A percentile compares a stretch with the other conserved stretches of the same genome.
These are phyloP conservation scores for Darevskia nairensis DNA, from an alignment of 2,797 vertebrate species.

Conservation along the genomic window DNA sequence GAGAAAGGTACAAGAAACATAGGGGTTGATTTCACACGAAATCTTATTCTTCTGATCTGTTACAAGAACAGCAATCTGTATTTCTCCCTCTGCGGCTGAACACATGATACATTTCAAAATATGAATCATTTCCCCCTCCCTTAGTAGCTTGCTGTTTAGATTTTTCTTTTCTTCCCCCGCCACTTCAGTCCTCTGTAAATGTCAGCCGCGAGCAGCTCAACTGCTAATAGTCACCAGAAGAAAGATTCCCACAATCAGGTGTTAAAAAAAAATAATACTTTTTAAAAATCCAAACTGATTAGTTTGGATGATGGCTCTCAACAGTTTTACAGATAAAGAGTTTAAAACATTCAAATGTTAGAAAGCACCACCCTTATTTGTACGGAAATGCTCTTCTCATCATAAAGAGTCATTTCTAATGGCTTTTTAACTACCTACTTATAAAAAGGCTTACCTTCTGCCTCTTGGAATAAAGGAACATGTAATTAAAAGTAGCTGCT, in stretches of 20 bases:
- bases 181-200: conserved; percentile 57
- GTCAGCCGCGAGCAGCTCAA: conserved; percentile 56
- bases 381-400: conserved; percentile 58
- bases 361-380: conserved; percentile 34
- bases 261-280: conserved; percentile 35
- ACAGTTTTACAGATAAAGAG: conserved; percentile 61
- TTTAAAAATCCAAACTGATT: conserved; percentile 33
- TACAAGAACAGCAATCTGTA: conserved; percentile 31
- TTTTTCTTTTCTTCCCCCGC: background rate
- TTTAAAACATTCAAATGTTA: conserved; percentile 50
- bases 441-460: conserved; percentile 59
- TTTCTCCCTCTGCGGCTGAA: conserved; percentile 25
- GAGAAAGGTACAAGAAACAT: background rate
- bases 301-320: conserved; percentile 58
- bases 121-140: conserved; percentile 41
- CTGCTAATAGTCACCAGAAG: conserved; percentile 49
- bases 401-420: conserved; percentile 45
- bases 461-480: conserved; percentile 53
- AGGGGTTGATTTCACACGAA: background rate
- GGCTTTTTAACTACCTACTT: conserved; percentile 58
- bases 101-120: conserved; percentile 32
- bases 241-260: conserved; percentile 37
- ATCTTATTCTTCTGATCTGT: conserved; percentile 26
- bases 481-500: conserved; percentile 53
- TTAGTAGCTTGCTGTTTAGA: conserved; percentile 30